Conservation (phyloP, 2,888 invertebrate species). For the Ceriagrion tenellum region DNA sequence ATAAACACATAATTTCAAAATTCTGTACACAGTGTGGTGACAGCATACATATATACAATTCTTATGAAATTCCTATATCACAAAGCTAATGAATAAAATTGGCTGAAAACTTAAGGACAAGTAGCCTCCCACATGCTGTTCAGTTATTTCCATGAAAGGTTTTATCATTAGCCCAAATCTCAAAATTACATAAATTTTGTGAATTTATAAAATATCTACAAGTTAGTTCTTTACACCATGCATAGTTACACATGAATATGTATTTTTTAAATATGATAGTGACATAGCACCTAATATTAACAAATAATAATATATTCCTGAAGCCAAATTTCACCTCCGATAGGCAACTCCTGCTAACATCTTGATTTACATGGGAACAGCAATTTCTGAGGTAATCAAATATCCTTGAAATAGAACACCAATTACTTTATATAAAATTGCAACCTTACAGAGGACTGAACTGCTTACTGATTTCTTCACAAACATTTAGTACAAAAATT, state of each 20-base stretch:
- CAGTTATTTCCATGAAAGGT: neutral
- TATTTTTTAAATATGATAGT: neutral
- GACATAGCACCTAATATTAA: constrained; percentile 34
- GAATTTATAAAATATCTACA: neutral
- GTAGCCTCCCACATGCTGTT: neutral
- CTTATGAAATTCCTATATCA: neutral
- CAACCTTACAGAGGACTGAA: neutral
- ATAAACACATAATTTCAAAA: constrained; percentile 42
- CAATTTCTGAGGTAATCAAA: neutral
- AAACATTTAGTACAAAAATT: constrained; percentile 1
- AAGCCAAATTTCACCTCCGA: neutral
- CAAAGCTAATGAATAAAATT: neutral
- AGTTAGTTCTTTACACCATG: neutral
- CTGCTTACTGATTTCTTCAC: neutral
- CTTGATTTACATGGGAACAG: neutral
- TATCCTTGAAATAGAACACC: neutral
- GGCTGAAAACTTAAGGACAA: neutral
- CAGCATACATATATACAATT: constrained; percentile 37
- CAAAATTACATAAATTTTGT: neutral
- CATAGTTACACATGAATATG: neutral
- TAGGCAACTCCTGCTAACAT: neutral
- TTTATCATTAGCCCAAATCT: neutral
- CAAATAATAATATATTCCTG: neutral
- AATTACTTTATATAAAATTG: neutral
- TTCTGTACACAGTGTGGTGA: constrained; percentile 50